These are phyloP conservation scores for Ommatoiulus sabulosus DNA, from an alignment of 2,888 invertebrate species.

Conservation along the genomic window DNA sequence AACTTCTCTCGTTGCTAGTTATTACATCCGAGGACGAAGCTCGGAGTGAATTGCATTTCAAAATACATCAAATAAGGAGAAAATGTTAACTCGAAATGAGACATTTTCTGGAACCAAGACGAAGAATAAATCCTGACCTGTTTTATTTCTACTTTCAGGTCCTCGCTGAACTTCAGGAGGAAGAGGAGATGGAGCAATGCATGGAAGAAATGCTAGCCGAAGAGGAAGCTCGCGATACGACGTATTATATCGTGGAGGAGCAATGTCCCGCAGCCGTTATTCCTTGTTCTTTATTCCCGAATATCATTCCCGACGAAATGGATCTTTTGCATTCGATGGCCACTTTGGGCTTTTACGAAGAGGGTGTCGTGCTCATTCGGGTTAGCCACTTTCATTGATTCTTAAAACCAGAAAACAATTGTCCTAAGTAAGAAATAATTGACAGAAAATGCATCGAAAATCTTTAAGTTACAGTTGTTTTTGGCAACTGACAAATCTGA, in stretches of 20 bases:
- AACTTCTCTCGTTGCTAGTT: no score
- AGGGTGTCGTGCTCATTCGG: conserved; percentile 33
- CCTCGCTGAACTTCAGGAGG: conserved; percentile 60
- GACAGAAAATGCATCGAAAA: no score
- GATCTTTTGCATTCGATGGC: conserved; percentile 33
- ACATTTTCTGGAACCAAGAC: no score
- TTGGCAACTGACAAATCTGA: no score
- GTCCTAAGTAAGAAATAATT: no score
- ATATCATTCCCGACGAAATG: conserved; percentile 33
- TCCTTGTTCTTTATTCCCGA: conserved; percentile 27
- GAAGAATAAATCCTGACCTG: not conserved
- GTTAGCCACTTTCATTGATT: not conserved
- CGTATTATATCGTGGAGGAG: conserved; percentile 57
- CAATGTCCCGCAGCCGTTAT: conserved; percentile 23
- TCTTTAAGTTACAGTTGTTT: no score
- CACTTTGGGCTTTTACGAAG: conserved; percentile 51
- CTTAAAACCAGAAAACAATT: no score
- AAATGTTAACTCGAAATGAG: no score
- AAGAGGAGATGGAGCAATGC: conserved; percentile 60
- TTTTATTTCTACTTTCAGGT: conserved; percentile 54
- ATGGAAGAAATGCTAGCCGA: conserved; percentile 61
- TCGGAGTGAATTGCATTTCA: not conserved
- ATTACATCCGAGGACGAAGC: no score
- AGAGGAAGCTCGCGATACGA: conserved; percentile 60
- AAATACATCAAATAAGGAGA: no score